Base-by-base conservation (phyloP, 2,797 vertebrate species). In the Macropodus opercularis region DNA sequence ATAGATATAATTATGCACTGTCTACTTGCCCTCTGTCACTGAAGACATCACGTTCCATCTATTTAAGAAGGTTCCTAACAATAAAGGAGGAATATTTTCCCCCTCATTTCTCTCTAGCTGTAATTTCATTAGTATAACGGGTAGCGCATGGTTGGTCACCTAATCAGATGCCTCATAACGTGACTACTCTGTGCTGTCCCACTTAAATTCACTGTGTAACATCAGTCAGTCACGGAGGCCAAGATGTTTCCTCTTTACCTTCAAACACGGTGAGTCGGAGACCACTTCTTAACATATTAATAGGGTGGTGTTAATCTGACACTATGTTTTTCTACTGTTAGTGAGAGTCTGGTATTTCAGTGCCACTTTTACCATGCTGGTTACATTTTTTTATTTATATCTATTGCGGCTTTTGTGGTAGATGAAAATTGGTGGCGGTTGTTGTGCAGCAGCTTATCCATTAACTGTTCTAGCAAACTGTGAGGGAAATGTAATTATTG, bases 241-340 rank as follows among this genome's bases (percentile, higher is more conserved):
- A 87, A 86, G 83, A 92, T 92, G 91, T 92, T 93, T 83, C 91
- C 91, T 29, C 85, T 92, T 63, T 92, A 93, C 77, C 90, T 92
- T 75, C 91, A 89, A 21, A 90, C 92, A 0, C 71, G 89, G 92
- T 93, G 85, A 92, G 92, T 92, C 63, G 51, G 38, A 53, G 27
- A 44, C 0, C 18, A 40, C 18, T 56, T 31, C 4, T 44, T 58
- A 32, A 4, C 8, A 48, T 63, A 26, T 1, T 35, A 11, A 17
- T 14, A 26, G 27, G 5, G 8, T 23, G 7, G 22, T 43, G 17
- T 6, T 65, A 31, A 15, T 57, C 4, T 40, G 12, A 36, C 13
- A 34, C 64, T 21, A 35, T 39, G 0, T 40, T 53, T 1, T 53
- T 1, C 57, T 17, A 18, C 17, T 46, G 63, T 66, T 56, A 41